Evolutionary conservation across 1,140 invertebrate genomes (phyloP).

Genomic region (Vollenhovia emeryi): DNA sequence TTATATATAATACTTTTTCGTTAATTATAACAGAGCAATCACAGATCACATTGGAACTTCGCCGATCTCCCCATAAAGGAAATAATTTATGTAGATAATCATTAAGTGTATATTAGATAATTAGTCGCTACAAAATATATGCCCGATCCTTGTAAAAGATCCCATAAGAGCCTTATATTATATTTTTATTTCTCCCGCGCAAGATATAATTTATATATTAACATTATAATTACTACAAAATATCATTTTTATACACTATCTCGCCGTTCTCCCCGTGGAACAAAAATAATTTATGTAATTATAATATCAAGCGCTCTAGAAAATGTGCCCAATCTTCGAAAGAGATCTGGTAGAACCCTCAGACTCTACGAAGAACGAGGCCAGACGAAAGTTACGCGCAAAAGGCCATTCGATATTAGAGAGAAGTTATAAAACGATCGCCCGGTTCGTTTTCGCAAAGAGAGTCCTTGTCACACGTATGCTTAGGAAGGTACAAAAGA

Average conservation of each 20-base stretch:
- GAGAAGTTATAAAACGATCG: conserved; percentile 1
- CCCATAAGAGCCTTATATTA: background rate
- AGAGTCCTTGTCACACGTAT: background rate
- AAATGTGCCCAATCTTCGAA: background rate
- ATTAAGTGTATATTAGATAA: conserved; percentile 1
- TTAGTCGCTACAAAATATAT: conserved; percentile 27
- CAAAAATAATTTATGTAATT: conserved; percentile 29
- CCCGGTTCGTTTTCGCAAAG: background rate
- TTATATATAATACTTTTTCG: conserved; percentile 33
- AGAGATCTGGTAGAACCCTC: background rate
- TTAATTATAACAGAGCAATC: background rate
- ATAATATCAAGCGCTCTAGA: background rate
- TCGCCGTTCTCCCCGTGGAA: background rate
- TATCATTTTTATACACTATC: background rate
- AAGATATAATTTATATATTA: conserved; percentile 1
- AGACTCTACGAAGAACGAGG: background rate
- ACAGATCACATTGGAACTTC: conserved; percentile 6
- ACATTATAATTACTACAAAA: conserved; percentile 19
- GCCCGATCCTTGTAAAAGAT: background rate
- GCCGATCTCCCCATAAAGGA: background rate
- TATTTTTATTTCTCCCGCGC: background rate
- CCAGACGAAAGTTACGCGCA: background rate
- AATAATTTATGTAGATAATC: conserved; percentile 30
- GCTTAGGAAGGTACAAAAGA: conserved; percentile 25
- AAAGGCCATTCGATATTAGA: conserved; percentile 7